Evolutionary conservation across 1,140 invertebrate species (phyloP).

Genomic region (Lepidurus packardi): DNA sequence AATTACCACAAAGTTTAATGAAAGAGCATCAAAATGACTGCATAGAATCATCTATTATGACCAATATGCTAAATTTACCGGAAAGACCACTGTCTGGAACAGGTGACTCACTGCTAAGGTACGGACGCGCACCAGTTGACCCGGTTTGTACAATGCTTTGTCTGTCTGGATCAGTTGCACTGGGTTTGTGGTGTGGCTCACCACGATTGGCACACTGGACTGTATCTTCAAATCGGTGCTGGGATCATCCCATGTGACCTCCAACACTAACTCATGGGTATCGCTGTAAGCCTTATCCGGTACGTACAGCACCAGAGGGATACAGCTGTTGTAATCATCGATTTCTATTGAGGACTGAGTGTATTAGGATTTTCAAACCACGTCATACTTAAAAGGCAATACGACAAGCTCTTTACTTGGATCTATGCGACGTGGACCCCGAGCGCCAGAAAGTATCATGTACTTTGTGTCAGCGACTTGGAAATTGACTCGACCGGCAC

Average conservation of each 20-base stretch:
- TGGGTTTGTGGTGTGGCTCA: slow-evolving; percentile 47
- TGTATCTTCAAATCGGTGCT: slow-evolving; percentile 48
- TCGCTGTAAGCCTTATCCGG: slow-evolving; percentile 45
- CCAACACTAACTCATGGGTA: slow-evolving; percentile 40
- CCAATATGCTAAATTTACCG: no score
- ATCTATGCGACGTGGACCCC: not conserved
- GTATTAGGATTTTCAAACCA: not conserved
- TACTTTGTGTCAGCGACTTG: slow-evolving; percentile 37
- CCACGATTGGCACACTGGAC: slow-evolving; percentile 43
- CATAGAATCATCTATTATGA: no score
- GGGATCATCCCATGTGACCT: slow-evolving; percentile 48
- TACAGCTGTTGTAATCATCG: not conserved
- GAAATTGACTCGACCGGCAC: slow-evolving; percentile 44
- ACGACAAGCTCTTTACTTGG: not conserved
- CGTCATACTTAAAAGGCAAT: no score
- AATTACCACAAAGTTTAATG: slow-evolving; percentile 34
- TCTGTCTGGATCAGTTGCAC: slow-evolving; percentile 48
- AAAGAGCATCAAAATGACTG: no score
- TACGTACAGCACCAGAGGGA: slow-evolving; percentile 42
- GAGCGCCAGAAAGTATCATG: not conserved
- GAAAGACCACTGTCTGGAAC: slow-evolving; percentile 45
- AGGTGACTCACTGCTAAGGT: slow-evolving; percentile 50
- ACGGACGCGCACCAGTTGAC: slow-evolving; percentile 53
- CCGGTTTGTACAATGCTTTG: slow-evolving; percentile 58
- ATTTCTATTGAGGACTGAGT: not conserved